Base-by-base conservation (phyloP, 2,888 invertebrate species). In the Antitype chi region DNA sequence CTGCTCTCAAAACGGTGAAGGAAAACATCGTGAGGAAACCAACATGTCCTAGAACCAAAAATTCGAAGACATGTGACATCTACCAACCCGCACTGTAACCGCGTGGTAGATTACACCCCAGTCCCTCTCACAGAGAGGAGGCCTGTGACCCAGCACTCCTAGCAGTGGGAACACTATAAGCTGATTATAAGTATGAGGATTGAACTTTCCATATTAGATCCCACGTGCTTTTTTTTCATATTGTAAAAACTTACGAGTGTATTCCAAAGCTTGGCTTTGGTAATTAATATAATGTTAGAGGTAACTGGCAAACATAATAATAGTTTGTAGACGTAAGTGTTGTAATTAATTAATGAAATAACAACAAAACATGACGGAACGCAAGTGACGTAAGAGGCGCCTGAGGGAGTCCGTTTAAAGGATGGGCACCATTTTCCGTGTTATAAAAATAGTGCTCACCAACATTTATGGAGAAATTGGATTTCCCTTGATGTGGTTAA, bases 331-430 rank as follows among this genome's bases (percentile, higher is more conserved):
- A 62, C 32, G 32, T 38, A 38, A 15, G 7, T 25, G 8, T 23
- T 47, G 17, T 55, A 68, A 4, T 72, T 73, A 49, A 63, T 80
- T 62, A 32, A 53, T 53, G 49, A n/a, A 69, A 52, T 55, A 49
- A 49, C 59, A 53, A 17, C 25, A 60, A 25, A 9, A 69, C 17
- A 17, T 52, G 59, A 60, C 47, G 47, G 25, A 67, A 32, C 52
- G 25, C 17, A 7, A 13, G 3, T 72, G 53, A 72, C 77, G 80
- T 80, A 62, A 55, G 11, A 15, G 20, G 23, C 5, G 47, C 23
- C 9, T 1, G 8, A 23, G 57, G 59, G 52, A 47, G 23, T 32
- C 53, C 20, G 17, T 60, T 52, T 23, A 38, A 28, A 15, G 15
- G 20, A 78, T 67, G 20, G 25, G 4, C 25, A 43, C 15, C 11